Evolutionary conservation across 2,113 vertebrate species (phyloP).

Genomic region (Pelvicachromis taeniatus): DNA sequence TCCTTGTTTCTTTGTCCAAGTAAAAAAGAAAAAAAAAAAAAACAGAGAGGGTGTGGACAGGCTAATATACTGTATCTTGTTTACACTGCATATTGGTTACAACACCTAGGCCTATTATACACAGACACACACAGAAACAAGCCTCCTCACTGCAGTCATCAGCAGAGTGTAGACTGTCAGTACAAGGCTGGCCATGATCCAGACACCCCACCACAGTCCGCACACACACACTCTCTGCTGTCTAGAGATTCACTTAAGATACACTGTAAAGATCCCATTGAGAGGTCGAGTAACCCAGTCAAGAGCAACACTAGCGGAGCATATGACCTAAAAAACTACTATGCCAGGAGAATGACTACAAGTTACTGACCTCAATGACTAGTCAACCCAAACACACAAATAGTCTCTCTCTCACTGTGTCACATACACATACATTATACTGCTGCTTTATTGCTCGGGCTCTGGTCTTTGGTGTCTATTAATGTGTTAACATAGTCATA

Average conservation of each 20-base stretch:
- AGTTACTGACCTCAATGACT: conserved; percentile 40
- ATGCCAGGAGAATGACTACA: conserved; percentile 9
- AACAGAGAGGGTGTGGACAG: not conserved
- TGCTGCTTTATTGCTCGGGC: not conserved
- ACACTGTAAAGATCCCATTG: not conserved
- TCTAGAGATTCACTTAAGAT: not conserved
- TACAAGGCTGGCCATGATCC: conserved; percentile 30
- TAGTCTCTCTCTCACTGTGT: not conserved
- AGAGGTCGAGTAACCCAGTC: conserved; percentile 9
- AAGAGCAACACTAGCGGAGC: conserved; percentile 25
- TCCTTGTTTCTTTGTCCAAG: not conserved
- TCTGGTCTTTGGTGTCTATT: not conserved
- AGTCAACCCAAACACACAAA: conserved; percentile 40
- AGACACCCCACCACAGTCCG: conserved; percentile 5
- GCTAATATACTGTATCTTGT: not conserved
- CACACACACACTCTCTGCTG: not conserved
- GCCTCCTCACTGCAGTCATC: not conserved
- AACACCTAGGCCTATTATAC: not conserved
- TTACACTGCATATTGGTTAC: not conserved
- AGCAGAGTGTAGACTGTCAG: conserved; percentile 13
- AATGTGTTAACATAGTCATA: not conserved
- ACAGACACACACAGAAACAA: not conserved
- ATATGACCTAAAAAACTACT: conserved; percentile 46
- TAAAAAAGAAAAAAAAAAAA: not conserved
- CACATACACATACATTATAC: not conserved